Conservation (phyloP, 2,797 vertebrate species). For the Huso huso region DNA sequence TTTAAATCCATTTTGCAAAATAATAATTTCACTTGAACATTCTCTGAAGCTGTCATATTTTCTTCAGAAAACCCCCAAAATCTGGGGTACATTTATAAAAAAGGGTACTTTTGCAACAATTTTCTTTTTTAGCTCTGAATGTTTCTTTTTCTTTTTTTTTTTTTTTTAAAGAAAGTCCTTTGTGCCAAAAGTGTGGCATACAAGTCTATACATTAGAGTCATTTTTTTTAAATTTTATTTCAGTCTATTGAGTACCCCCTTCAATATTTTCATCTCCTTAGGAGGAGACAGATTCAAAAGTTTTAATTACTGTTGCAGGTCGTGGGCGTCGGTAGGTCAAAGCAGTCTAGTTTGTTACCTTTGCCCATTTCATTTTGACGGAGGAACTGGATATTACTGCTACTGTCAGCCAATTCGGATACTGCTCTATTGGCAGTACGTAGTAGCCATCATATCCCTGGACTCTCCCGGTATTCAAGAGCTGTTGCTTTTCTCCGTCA, state of each 20-base stretch:
- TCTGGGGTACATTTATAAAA: constrained; percentile 77
- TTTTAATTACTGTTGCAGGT: constrained; percentile 56
- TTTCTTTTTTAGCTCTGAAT: constrained; percentile 61
- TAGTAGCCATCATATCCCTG: constrained; percentile 98
- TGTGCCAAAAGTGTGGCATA: constrained; percentile 75
- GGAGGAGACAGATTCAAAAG: constrained; percentile 66
- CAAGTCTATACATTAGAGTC: constrained; percentile 84
- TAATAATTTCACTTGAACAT: constrained; percentile 3
- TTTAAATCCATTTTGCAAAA: not conserved
- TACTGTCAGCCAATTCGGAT: constrained; percentile 97
- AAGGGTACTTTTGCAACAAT: constrained; percentile 75
- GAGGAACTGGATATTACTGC: constrained; percentile 99
- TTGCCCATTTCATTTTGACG: constrained; percentile 99
- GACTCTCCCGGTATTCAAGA: constrained; percentile 83
- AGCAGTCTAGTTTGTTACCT: constrained; percentile 92
- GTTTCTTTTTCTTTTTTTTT: constrained; percentile 48
- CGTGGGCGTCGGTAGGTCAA: constrained; percentile 57
- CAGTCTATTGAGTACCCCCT: constrained; percentile 67
- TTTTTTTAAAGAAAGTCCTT: constrained; percentile 60
- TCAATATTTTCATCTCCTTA: constrained; percentile 85
- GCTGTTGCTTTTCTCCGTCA: constrained; percentile 94
- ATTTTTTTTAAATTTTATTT: constrained; percentile 60
- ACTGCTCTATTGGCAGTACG: constrained; percentile 95
- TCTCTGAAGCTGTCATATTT: constrained; percentile 3
- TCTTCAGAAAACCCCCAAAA: constrained; percentile 60